These are phyloP conservation scores for Cebidichthys violaceus DNA, from an alignment of 2,113 vertebrate genomes.

Conservation along the genomic window DNA sequence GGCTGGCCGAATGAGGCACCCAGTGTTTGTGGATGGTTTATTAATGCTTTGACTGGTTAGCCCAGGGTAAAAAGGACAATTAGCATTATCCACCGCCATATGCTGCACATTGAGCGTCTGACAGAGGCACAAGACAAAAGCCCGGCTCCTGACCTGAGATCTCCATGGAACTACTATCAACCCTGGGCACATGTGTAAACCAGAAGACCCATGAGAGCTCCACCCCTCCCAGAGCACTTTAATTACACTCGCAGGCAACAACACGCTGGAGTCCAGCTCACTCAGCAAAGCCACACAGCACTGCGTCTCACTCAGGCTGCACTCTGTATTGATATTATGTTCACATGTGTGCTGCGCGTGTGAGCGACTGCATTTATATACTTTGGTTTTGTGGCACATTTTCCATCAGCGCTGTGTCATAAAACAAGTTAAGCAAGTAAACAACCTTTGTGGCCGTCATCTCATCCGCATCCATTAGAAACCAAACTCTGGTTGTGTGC, in stretches of 20 bases:
- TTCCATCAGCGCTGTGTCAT: slow-evolving; percentile 43
- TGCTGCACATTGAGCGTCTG: slow-evolving; percentile 84
- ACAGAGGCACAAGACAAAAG: slow-evolving; percentile 79
- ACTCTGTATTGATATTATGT: slow-evolving; percentile 52
- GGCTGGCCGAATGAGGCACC: slow-evolving; percentile 69
- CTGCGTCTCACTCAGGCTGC: slow-evolving; percentile 63
- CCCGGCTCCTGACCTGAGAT: slow-evolving; percentile 83
- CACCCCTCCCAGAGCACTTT: slow-evolving; percentile 74
- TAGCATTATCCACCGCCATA: slow-evolving; percentile 87
- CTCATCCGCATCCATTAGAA: slow-evolving; percentile 9
- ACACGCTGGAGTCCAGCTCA: slow-evolving; percentile 61
- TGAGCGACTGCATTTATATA: slow-evolving; percentile 13
- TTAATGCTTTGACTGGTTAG: slow-evolving; percentile 84
- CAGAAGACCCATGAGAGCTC: slow-evolving; percentile 76
- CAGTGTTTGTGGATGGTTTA: slow-evolving; percentile 82
- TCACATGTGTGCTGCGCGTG: slow-evolving; percentile 28
- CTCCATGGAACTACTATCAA: slow-evolving; percentile 79
- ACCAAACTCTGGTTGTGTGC: slow-evolving; percentile 68
- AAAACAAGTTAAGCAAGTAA: slow-evolving; percentile 44
- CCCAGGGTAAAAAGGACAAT: slow-evolving; percentile 85
- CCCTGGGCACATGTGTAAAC: slow-evolving; percentile 74
- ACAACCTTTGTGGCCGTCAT: slow-evolving; percentile 31
- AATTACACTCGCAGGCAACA: slow-evolving; percentile 78
- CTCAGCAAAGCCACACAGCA: slow-evolving; percentile 70
- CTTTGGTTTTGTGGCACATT: slow-evolving; percentile 35